Evolutionary conservation across 2,113 vertebrate genomes (phyloP).

Genomic region (Parus major): DNA sequence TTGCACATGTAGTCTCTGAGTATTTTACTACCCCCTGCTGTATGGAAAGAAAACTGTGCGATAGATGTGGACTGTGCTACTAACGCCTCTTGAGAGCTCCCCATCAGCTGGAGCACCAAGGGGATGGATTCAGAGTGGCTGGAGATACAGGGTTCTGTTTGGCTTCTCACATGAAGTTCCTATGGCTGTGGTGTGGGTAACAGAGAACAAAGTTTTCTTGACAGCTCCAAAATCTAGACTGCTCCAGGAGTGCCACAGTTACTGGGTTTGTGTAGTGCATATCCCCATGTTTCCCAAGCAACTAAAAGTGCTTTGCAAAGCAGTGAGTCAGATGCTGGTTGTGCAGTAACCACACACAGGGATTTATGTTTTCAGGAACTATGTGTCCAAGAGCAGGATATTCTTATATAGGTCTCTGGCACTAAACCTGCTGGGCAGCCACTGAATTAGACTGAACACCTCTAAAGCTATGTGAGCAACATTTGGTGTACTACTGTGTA

Average conservation of each 20-base stretch:
- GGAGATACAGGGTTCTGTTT: not conserved
- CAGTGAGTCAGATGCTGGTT: slow-evolving; percentile 55
- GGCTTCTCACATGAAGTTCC: not conserved
- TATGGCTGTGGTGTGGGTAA: not conserved
- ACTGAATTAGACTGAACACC: not conserved
- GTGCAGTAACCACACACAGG: slow-evolving; percentile 46
- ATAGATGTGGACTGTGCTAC: not conserved
- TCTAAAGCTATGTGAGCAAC: not conserved
- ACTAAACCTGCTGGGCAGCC: not conserved
- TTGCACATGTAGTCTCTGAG: slow-evolving; percentile 25
- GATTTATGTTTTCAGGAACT: slow-evolving; percentile 49
- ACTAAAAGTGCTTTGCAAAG: slow-evolving; percentile 55
- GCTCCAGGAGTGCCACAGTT: not conserved
- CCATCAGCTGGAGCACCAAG: not conserved
- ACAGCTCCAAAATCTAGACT: not conserved
- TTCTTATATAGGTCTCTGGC: slow-evolving; percentile 25
- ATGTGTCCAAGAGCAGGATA: slow-evolving; percentile 15
- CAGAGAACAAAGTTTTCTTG: not conserved
- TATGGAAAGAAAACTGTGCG: slow-evolving; percentile 38
- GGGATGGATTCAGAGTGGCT: not conserved
- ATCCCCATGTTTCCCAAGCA: slow-evolving; percentile 43
- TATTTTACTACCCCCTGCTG: slow-evolving; percentile 65
- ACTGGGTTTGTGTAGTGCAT: not conserved
- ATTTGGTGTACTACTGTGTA: slow-evolving; percentile 25
- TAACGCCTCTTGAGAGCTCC: not conserved